phyloP scores from a whole-genome alignment of 64 coral and sea anemone species.

The Acropora yongei region DNA sequence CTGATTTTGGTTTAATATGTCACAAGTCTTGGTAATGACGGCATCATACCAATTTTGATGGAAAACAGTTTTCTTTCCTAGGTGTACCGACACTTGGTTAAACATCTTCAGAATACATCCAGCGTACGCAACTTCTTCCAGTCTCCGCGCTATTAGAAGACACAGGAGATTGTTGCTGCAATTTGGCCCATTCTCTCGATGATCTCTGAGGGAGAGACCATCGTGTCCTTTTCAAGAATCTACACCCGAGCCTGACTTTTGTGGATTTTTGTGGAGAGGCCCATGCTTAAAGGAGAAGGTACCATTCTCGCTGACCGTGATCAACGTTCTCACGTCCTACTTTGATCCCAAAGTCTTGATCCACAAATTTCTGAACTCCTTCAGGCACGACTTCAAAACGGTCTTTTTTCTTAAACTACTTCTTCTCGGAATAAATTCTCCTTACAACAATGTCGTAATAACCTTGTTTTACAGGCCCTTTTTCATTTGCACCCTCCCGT shows the following conservation, averaged over 20 bases:
- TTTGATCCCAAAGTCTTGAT: background rate
- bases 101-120: too few species aligned
- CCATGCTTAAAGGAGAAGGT: background rate
- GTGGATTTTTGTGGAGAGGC: background rate
- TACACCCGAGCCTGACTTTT: background rate
- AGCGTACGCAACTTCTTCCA: too few species aligned
- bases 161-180: too few species aligned
- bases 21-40: too few species aligned
- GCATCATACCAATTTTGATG: too few species aligned
- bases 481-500: background rate
- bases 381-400: background rate
- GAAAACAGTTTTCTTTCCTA: too few species aligned
- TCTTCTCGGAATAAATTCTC: background rate
- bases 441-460: background rate
- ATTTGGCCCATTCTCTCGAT: too few species aligned
- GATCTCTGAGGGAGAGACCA: too few species aligned
- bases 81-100: too few species aligned
- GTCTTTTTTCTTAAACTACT: background rate
- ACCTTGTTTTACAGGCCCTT: background rate
- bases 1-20: too few species aligned
- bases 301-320: background rate
- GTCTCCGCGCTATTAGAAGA: too few species aligned
- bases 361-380: background rate
- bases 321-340: background rate
- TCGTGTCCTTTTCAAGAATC: too few species aligned